Percentiles rank a stretch among this genome's conserved stretches.
phyloP scores from a whole-genome alignment of 53 echinoderm and acorn worm species.

The Luidia sarsii region DNA sequence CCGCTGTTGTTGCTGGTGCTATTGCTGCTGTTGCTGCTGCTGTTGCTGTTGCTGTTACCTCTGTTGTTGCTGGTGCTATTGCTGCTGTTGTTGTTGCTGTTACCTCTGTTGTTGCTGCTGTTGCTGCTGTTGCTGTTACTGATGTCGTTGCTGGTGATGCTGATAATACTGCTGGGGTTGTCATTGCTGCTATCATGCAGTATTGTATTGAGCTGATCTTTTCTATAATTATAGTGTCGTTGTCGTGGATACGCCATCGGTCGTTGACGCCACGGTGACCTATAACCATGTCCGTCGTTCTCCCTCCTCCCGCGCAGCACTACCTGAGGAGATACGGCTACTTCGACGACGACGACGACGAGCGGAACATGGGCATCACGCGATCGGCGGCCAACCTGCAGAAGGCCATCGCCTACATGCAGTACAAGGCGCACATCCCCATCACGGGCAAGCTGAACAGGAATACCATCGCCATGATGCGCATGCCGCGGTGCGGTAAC shows the following conservation, averaged over 20 bases:
- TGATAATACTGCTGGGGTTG: too few species aligned
- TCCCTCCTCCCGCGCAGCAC: slow-evolving; percentile 61
- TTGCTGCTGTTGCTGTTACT: background rate
- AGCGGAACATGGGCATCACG: slow-evolving; percentile 40
- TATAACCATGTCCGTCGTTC: too few species aligned
- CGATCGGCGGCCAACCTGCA: slow-evolving; percentile 52
- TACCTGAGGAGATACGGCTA: slow-evolving; percentile 77
- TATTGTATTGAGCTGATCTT: too few species aligned
- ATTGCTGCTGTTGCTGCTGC: background rate
- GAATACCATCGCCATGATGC: slow-evolving; percentile 72
- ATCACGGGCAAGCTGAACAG: slow-evolving; percentile 65
- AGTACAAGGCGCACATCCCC: slow-evolving; percentile 66
- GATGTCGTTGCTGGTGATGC: too few species aligned
- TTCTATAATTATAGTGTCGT: too few species aligned
- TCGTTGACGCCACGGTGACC: too few species aligned
- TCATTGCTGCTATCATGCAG: too few species aligned
- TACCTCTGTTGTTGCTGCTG: background rate
- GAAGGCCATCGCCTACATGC: slow-evolving; percentile 65
- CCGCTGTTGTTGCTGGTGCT: background rate
- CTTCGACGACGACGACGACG: slow-evolving; percentile 18
- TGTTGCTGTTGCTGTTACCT: background rate
- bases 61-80: background rate
- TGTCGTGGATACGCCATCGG: too few species aligned
- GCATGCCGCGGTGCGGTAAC: slow-evolving; percentile 79
- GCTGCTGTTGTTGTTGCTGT: background rate